phyloP scores from a whole-genome alignment of 2,797 vertebrate species.

The Benthosema pterotum region DNA sequence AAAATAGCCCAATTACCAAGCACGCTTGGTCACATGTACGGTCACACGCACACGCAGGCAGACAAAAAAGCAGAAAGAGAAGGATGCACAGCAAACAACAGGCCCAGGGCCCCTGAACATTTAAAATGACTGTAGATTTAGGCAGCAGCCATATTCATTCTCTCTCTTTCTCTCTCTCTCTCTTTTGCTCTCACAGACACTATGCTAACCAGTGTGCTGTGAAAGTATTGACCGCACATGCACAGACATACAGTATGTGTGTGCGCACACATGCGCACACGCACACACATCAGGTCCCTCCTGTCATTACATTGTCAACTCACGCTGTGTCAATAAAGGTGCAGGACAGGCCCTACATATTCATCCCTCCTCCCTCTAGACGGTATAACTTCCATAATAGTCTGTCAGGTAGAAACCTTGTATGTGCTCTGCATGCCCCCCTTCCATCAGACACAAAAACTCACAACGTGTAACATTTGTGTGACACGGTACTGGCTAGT shows the following conservation, averaged over 20 bases:
- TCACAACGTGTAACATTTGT: too few species aligned
- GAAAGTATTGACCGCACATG: not conserved
- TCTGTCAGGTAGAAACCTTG: too few species aligned
- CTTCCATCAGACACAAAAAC: too few species aligned
- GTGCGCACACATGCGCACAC: not conserved
- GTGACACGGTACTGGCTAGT: too few species aligned
- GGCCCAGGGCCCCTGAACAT: too few species aligned
- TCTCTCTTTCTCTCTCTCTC: not conserved
- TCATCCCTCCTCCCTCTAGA: constrained; percentile 30
- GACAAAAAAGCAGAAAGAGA: not conserved
- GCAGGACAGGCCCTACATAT: constrained; percentile 51
- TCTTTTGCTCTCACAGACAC: not conserved
- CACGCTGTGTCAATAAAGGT: constrained; percentile 50
- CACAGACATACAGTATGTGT: too few species aligned
- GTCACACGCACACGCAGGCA: constrained; percentile 12
- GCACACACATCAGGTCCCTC: constrained; percentile 1
- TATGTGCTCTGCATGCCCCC: too few species aligned
- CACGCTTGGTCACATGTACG: constrained; percentile 30
- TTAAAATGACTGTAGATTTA: too few species aligned
- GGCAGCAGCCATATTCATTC: too few species aligned
- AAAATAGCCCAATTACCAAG: constrained; percentile 47
- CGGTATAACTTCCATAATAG: too few species aligned
- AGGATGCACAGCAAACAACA: too few species aligned
- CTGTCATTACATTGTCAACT: constrained; percentile 42
- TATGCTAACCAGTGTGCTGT: too few species aligned